Percentiles rank a stretch among this genome's conserved stretches.
These are phyloP conservation scores for Romanomermis culicivorax DNA, from an alignment of 2,888 invertebrate genomes.

Conservation along the genomic window DNA sequence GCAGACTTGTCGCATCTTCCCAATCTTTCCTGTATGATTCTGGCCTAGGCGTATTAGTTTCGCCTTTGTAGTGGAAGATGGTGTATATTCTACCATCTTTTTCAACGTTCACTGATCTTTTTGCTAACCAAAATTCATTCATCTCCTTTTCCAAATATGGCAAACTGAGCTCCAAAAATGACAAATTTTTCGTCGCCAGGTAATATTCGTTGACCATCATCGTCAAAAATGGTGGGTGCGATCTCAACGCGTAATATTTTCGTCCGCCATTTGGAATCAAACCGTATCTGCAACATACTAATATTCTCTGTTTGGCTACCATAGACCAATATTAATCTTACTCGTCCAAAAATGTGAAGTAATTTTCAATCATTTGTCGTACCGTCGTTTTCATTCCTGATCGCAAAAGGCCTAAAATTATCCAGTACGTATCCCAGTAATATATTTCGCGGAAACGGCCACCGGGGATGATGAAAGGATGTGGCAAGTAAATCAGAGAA, in stretches of 20 bases:
- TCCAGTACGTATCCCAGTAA: slow-evolving; percentile 93
- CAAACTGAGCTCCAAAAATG: neutral
- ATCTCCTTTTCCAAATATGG: slow-evolving; percentile 16
- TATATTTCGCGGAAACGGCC: slow-evolving; percentile 46
- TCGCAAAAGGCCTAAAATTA: slow-evolving; percentile 54
- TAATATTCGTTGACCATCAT: slow-evolving; percentile 53
- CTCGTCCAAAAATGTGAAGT: slow-evolving; percentile 51
- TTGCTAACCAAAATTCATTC: slow-evolving; percentile 38
- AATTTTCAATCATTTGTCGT: slow-evolving; percentile 59
- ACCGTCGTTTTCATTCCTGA: slow-evolving; percentile 63
- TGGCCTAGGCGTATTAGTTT: slow-evolving; percentile 56
- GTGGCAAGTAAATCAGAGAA: slow-evolving; percentile 64
- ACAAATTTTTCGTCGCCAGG: slow-evolving; percentile 44
- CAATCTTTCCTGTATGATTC: slow-evolving; percentile 48
- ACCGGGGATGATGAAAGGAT: slow-evolving; percentile 47
- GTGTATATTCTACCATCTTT: neutral
- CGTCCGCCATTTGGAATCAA: slow-evolving; percentile 61
- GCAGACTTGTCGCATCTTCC: neutral
- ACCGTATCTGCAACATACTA: slow-evolving; percentile 22
- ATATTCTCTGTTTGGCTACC: too few species aligned
- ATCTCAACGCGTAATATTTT: slow-evolving; percentile 43
- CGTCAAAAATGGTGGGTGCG: slow-evolving; percentile 32
- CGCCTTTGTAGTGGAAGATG: slow-evolving; percentile 33
- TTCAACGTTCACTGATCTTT: neutral
- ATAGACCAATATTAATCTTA: slow-evolving; percentile 40